Evolutionary conservation across 1,140 invertebrate genomes (phyloP).

Genomic region (Drosophila nikananu): DNA sequence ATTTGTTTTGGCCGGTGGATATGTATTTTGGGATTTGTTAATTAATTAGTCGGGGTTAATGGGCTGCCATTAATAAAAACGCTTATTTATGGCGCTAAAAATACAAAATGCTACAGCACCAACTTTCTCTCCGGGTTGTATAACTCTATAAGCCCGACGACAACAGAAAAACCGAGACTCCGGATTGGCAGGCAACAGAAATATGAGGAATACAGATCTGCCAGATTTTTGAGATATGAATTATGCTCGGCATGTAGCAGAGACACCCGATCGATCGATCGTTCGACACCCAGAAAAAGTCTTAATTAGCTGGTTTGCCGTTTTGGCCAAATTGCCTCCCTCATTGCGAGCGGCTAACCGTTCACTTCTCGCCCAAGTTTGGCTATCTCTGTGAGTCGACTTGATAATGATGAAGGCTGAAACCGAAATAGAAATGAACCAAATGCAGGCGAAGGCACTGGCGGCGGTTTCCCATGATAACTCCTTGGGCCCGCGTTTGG

Average conservation of each 20-base stretch:
- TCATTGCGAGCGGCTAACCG: conserved; percentile 60
- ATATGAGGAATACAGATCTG: conserved; percentile 31
- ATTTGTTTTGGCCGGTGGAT: conserved; percentile 65
- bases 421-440: conserved; percentile 49
- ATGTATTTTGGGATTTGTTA: conserved; percentile 63
- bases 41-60: conserved; percentile 82
- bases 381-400: conserved; percentile 67
- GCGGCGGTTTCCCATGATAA: conserved; percentile 71
- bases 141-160: conserved; percentile 38
- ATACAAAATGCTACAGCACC: conserved; percentile 43
- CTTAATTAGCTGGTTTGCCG: conserved; percentile 65
- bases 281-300: conserved; percentile 66
- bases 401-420: conserved; percentile 75
- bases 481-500: conserved; percentile 30
- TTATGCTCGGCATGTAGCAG: conserved; percentile 68
- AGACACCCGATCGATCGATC: neutral
- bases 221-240: conserved; percentile 54
- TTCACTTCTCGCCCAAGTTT: conserved; percentile 58
- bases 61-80: conserved; percentile 80
- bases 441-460: conserved; percentile 17
- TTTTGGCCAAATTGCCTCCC: conserved; percentile 54
- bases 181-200: conserved; percentile 15
- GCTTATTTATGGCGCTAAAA: conserved; percentile 82
- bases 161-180: conserved; percentile 1
- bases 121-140: conserved; percentile 74